These are phyloP conservation scores for Poeciliopsis occidentalis DNA, from an alignment of 2,113 vertebrate genomes.

Conservation along the genomic window DNA sequence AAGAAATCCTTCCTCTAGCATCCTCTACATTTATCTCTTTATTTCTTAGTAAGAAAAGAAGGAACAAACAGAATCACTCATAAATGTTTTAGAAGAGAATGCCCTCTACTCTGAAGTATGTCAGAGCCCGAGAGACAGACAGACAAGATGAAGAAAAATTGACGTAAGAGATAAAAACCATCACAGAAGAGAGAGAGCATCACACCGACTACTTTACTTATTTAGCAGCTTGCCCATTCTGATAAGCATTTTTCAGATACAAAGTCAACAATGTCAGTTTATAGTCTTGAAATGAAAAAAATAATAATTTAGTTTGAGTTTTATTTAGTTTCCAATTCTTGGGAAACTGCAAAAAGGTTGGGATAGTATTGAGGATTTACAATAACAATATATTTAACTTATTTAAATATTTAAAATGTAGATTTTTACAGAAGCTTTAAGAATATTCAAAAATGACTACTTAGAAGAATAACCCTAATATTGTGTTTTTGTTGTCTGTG, in stretches of 20 bases:
- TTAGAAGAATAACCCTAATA: too few species aligned
- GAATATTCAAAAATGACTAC: too few species aligned
- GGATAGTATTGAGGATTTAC: too few species aligned
- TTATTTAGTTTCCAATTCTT: too few species aligned
- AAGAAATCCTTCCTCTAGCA: constrained; percentile 6
- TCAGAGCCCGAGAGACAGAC: constrained; percentile 57
- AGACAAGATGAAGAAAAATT: constrained; percentile 14
- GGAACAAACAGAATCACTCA: constrained; percentile 60
- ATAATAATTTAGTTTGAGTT: too few species aligned
- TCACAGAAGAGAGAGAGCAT: constrained; percentile 10
- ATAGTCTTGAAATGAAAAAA: neutral
- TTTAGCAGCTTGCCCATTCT: constrained; percentile 20
- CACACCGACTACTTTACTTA: constrained; percentile 11
- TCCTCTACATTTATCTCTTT: constrained; percentile 15
- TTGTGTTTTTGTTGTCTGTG: neutral
- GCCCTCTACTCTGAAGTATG: constrained; percentile 59
- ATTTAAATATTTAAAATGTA: too few species aligned
- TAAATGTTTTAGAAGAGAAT: constrained; percentile 66
- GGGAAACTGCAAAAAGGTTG: too few species aligned
- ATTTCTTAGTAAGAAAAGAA: constrained; percentile 14
- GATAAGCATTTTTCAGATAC: neutral
- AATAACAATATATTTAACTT: too few species aligned
- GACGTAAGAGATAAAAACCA: constrained; percentile 28
- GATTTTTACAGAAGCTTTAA: too few species aligned
- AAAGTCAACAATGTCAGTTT: neutral